Base-by-base conservation (phyloP, 1,140 invertebrate species). In the Drosophila busckii region DNA sequence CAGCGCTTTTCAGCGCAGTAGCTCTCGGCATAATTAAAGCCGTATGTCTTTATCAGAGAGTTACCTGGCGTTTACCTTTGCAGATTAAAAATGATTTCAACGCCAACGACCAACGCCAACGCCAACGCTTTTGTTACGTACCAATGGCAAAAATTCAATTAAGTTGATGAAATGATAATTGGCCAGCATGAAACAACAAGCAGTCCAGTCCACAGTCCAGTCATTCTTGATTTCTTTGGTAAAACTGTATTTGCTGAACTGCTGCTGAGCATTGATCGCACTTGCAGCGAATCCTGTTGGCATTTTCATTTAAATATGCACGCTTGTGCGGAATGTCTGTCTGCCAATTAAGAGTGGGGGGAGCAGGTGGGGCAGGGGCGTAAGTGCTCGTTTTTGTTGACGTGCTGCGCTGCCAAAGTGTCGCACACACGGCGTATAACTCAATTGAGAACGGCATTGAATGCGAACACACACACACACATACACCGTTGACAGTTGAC, bases 1-100 rank as follows among this genome's bases (percentile, higher is more conserved):
- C 71, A 78, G 71, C 48, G 46, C 40, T 45, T 55, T 54, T 48
- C 40, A 44, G 25, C 49, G 26, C 34, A 16, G 41, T 42, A 52
- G 68, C 73, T 78, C 63, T 78, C 73, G 80, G 73, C 73, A 78
- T 78, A 78, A 78, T 78, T 78, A 78, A 78, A 73, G 80, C 67
- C 70, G 55, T 78, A 80, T 80, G 75, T n/a, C 58, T 73, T 68
- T 71, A 67, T 71, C 62, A 55, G 34, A n/a, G n/a, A n/a, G 29
- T 66, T 55, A 55, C 55, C 62, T 71, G 49, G 31, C 68, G 55
- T 46, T 78, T 70, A 70, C 55, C 58, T 65, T 26, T 42, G 46
- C 19, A n/a, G n/a, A n/a, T n/a, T n/a, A n/a, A n/a, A n/a, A n/a
- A n/a, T n/a, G n/a, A n/a, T n/a, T n/a, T n/a, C n/a, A n/a, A n/a